Evolutionary conservation across 92 coral and sea anemone genomes (phyloP).

Genomic region (Meandrina meandrites): DNA sequence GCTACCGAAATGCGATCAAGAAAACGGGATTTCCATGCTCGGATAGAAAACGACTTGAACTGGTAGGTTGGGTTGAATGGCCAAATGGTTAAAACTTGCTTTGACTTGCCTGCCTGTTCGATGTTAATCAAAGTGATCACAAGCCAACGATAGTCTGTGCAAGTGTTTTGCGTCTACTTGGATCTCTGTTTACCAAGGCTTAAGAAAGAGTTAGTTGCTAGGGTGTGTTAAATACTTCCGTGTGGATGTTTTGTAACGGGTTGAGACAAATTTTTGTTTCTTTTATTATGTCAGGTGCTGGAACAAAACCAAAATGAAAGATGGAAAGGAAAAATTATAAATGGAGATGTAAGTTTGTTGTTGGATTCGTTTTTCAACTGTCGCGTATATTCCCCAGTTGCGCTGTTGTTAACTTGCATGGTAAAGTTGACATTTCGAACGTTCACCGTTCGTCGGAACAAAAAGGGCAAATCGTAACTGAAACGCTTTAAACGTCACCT

Average conservation of each 20-base stretch:
- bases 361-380: neutral
- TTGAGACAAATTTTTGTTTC: neutral
- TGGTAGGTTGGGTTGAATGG: neutral
- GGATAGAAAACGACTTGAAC: too few relatives aligned
- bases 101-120: too few relatives aligned
- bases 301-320: conserved; percentile 84
- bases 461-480: too few relatives aligned
- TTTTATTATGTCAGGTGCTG: conserved; percentile 58
- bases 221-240: neutral
- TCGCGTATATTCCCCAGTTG: neutral
- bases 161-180: neutral
- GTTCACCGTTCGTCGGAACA: too few relatives aligned
- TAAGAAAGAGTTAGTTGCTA: neutral
- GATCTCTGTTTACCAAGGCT: neutral
- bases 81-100: neutral
- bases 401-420: too few relatives aligned
- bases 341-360: conserved; percentile 63
- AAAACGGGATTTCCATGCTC: too few relatives aligned
- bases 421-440: too few relatives aligned
- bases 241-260: neutral
- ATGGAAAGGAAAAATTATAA: conserved; percentile 88
- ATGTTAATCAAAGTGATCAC: neutral
- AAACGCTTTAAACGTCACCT: too few relatives aligned
- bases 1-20: too few relatives aligned
- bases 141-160: too few relatives aligned